phyloP scores from a whole-genome alignment of 2,113 vertebrate species.

The Epinephelus moara region DNA sequence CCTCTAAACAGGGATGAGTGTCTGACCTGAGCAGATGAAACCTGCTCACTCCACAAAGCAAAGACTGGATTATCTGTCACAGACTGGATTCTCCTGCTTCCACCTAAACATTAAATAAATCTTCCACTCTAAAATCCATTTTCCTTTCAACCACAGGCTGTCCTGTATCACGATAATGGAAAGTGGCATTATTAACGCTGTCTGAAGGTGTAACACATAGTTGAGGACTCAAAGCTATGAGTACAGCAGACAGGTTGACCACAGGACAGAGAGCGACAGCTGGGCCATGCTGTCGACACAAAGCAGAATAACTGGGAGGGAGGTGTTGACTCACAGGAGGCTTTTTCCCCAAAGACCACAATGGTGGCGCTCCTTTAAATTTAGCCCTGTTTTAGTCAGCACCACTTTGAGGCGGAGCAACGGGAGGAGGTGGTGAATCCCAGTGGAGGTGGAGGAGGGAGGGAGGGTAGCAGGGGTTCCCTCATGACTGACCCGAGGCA shows the following conservation, averaged over 20 bases:
- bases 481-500: slow-evolving; percentile 44
- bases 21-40: slow-evolving; percentile 35
- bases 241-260: slow-evolving; percentile 19
- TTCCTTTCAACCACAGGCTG: slow-evolving; percentile 9
- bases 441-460: slow-evolving; percentile 3
- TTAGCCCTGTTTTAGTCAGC: slow-evolving; percentile 54
- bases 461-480: slow-evolving; percentile 21
- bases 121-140: slow-evolving; percentile 30
- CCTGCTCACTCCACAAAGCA: slow-evolving; percentile 11
- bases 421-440: slow-evolving; percentile 45
- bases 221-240: neutral
- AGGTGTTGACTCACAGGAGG: slow-evolving; percentile 46
- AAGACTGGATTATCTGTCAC: slow-evolving; percentile 21
- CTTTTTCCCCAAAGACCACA: slow-evolving; percentile 48
- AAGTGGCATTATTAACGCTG: slow-evolving; percentile 24
- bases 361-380: slow-evolving; percentile 63
- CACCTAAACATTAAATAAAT: slow-evolving; percentile 1
- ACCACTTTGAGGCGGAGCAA: slow-evolving; percentile 7
- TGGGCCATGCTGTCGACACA: slow-evolving; percentile 37
- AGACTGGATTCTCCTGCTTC: neutral
- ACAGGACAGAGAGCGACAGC: slow-evolving; percentile 54
- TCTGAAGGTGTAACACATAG: slow-evolving; percentile 23
- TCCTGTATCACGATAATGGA: slow-evolving; percentile 18
- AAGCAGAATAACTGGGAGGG: slow-evolving; percentile 30
- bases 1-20: slow-evolving; percentile 28